Evolutionary conservation across 2,888 invertebrate species (phyloP).

Genomic region (Hyalella azteca): DNA sequence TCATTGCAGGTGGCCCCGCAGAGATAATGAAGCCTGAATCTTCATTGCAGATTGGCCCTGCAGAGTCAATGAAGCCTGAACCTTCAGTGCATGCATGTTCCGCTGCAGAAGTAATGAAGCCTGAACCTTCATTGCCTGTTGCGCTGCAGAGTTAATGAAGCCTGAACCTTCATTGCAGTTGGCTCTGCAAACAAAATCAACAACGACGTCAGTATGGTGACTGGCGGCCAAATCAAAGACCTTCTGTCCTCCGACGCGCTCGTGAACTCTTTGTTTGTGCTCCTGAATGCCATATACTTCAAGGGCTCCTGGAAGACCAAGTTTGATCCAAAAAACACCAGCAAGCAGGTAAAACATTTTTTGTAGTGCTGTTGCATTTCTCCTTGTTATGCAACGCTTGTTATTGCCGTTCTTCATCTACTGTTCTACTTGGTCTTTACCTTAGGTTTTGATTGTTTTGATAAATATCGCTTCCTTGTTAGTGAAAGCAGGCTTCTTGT

Average conservation of each 20-base stretch:
- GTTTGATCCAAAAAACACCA: conserved; percentile 43
- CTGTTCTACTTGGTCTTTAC: too few relatives aligned
- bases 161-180: neutral
- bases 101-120: too few relatives aligned
- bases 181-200: conserved; percentile 41
- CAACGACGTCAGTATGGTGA: conserved; percentile 36
- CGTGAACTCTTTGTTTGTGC: conserved; percentile 38
- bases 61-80: too few relatives aligned
- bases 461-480: too few relatives aligned
- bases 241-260: conserved; percentile 21
- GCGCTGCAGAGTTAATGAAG: too few relatives aligned
- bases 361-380: too few relatives aligned
- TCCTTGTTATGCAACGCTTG: too few relatives aligned
- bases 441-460: too few relatives aligned
- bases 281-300: conserved; percentile 59
- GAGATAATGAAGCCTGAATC: conserved; percentile 43
- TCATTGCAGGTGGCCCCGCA: conserved; percentile 3
- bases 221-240: conserved; percentile 39
- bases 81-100: neutral
- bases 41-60: too few relatives aligned
- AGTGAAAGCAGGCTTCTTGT: too few relatives aligned
- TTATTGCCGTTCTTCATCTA: too few relatives aligned
- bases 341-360: neutral
- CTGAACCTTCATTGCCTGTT: too few relatives aligned
- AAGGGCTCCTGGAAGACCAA: conserved; percentile 57